A percentile compares a stretch with the other conserved stretches of the same genome.
Evolutionary conservation across 2,888 invertebrate genomes (phyloP).

Genomic region (Drosophila barbarae): DNA sequence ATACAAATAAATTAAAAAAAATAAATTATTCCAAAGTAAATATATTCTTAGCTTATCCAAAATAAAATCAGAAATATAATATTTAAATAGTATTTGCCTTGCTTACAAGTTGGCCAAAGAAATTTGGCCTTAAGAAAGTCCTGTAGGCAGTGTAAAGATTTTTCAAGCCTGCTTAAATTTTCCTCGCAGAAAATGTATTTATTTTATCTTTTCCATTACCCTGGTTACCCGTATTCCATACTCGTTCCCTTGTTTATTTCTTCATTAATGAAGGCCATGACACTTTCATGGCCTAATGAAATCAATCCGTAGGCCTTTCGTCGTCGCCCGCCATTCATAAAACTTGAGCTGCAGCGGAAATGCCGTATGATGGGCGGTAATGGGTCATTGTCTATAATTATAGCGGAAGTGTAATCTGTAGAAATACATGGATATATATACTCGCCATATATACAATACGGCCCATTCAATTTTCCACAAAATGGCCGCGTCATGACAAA

Average conservation of each 20-base stretch:
- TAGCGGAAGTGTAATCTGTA: constrained; percentile 27
- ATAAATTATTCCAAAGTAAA: neutral
- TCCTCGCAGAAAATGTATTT: neutral
- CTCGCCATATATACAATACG: neutral
- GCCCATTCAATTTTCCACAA: constrained; percentile 40
- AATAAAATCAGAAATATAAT: accelerated
- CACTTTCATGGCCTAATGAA: constrained; percentile 51
- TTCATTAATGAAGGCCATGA: constrained; percentile 25
- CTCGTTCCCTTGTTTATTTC: constrained; percentile 3
- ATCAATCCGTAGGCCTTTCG: constrained; percentile 37
- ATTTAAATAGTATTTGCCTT: neutral
- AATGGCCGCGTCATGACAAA: constrained; percentile 47
- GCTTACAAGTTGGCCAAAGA: neutral
- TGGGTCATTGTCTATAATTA: constrained; percentile 69
- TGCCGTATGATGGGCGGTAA: constrained; percentile 35
- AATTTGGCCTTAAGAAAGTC: neutral
- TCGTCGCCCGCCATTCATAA: constrained; percentile 55
- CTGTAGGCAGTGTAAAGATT: too few relatives aligned
- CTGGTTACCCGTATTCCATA: neutral
- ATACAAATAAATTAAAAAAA: neutral
- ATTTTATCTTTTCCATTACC: neutral
- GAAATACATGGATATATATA: neutral
- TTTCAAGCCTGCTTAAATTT: neutral
- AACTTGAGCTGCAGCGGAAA: constrained; percentile 49
- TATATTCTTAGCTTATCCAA: neutral